Percentiles rank a stretch among this genome's conserved stretches.
phyloP scores from a whole-genome alignment of 2,888 invertebrate genomes.

The Rhagonycha fulva region DNA sequence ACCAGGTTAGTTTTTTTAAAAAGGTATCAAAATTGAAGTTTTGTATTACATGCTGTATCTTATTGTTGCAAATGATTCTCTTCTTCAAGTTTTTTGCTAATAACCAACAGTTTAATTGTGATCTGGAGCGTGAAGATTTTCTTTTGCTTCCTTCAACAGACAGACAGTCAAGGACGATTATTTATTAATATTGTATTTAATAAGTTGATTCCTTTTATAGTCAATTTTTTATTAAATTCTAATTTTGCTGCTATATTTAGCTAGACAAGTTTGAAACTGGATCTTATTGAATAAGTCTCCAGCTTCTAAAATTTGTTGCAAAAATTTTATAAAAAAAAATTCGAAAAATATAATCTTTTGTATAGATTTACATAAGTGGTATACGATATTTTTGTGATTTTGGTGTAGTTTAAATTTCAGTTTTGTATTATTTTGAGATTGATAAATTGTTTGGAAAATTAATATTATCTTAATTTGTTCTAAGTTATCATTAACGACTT shows the following conservation, averaged over 20 bases:
- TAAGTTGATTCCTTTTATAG: constrained; percentile 18
- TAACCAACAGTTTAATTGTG: constrained; percentile 5
- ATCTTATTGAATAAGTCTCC: not conserved
- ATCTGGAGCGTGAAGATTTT: constrained; percentile 9
- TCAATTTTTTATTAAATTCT: constrained; percentile 5
- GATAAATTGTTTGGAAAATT: not conserved
- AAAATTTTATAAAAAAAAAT: not conserved
- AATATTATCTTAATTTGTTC: not conserved
- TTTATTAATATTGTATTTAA: constrained; percentile 18
- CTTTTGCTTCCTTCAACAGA: not conserved
- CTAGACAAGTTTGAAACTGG: not conserved
- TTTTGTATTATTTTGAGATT: not conserved
- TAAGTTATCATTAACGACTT: not conserved
- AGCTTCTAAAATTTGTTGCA: not conserved
- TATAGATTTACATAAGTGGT: not conserved
- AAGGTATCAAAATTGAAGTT: not conserved
- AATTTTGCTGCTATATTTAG: not conserved
- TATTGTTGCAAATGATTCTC: not conserved
- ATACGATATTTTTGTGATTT: not conserved
- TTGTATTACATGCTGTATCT: not conserved
- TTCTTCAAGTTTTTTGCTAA: not conserved
- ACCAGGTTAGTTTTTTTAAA: not conserved
- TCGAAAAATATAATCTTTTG: not conserved
- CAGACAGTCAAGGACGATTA: constrained; percentile 16
- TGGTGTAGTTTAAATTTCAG: not conserved